Evolutionary conservation across 2,797 vertebrate genomes (phyloP).

Genomic region (Sebastes itinus): DNA sequence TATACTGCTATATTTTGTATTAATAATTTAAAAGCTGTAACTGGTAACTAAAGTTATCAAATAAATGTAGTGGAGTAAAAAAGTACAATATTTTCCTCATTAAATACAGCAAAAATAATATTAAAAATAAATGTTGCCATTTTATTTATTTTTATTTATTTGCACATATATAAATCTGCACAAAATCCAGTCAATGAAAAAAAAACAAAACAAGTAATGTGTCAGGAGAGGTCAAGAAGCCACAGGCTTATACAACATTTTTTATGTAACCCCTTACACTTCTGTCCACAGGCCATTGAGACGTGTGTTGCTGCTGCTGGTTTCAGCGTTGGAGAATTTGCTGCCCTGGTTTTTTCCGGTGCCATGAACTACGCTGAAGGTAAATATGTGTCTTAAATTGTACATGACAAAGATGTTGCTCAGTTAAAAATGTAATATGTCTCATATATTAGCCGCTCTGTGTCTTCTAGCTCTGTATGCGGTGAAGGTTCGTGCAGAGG

Average conservation of each 20-base stretch:
- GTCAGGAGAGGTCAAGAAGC: no score
- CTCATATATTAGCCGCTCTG: background rate
- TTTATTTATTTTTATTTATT: no score
- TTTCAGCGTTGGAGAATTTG: slow-evolving; percentile 96
- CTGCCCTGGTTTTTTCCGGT: slow-evolving; percentile 94
- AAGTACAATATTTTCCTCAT: background rate
- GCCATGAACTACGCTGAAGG: slow-evolving; percentile 92
- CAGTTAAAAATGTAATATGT: fast-evolving
- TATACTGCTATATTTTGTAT: background rate
- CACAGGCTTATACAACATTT: no score
- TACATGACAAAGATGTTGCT: background rate
- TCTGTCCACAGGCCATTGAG: slow-evolving; percentile 86
- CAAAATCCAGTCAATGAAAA: no score
- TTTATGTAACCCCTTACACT: background rate
- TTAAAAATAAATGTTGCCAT: no score
- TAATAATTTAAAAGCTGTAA: background rate
- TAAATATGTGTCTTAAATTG: slow-evolving; percentile 48
- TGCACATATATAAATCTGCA: no score
- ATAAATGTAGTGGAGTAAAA: background rate
- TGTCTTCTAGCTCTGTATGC: slow-evolving; percentile 85
- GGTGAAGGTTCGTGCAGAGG: slow-evolving; percentile 93
- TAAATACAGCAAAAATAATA: background rate
- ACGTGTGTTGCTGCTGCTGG: slow-evolving; percentile 92
- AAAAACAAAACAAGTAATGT: no score
- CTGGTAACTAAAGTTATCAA: background rate